Conservation (phyloP, 2,888 invertebrate genomes). For the Anorthoa munda region DNA sequence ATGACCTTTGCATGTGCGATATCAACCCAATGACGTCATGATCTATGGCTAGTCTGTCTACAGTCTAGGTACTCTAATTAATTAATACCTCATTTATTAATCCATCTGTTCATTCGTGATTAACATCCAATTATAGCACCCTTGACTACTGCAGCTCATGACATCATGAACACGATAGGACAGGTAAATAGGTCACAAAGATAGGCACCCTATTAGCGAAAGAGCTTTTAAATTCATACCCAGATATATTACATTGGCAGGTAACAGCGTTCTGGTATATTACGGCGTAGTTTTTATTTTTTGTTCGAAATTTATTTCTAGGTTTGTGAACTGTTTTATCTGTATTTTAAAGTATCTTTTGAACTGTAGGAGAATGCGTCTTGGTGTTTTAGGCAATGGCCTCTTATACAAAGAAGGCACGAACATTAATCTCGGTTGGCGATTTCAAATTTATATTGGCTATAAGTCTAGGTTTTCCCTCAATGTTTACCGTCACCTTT, state of each 20-base stretch:
- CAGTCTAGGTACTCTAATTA: conserved; percentile 19
- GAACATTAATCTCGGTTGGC: too few species aligned
- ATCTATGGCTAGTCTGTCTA: not conserved
- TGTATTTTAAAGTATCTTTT: not conserved
- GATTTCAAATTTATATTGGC: too few species aligned
- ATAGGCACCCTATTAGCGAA: conserved; percentile 61
- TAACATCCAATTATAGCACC: conserved; percentile 38
- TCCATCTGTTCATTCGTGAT: conserved; percentile 8
- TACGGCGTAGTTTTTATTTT: conserved; percentile 32
- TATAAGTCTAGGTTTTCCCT: too few species aligned
- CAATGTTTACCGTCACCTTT: too few species aligned
- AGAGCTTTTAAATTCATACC: conserved; percentile 63
- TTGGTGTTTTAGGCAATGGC: not conserved
- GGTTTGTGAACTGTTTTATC: not conserved
- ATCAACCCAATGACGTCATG: conserved; percentile 25
- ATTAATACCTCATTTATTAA: conserved; percentile 20
- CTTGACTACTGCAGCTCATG: conserved; percentile 29
- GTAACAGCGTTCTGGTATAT: conserved; percentile 17
- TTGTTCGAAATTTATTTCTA: conserved; percentile 19
- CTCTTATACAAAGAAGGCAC: not conserved
- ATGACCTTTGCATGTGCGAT: conserved; percentile 5
- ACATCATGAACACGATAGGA: conserved; percentile 15
- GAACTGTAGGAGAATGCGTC: not conserved
- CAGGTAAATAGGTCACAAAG: conserved; percentile 58
- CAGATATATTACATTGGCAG: conserved; percentile 45